Conservation (phyloP, 1,140 invertebrate genomes). For the Chironomus tepperi region DNA sequence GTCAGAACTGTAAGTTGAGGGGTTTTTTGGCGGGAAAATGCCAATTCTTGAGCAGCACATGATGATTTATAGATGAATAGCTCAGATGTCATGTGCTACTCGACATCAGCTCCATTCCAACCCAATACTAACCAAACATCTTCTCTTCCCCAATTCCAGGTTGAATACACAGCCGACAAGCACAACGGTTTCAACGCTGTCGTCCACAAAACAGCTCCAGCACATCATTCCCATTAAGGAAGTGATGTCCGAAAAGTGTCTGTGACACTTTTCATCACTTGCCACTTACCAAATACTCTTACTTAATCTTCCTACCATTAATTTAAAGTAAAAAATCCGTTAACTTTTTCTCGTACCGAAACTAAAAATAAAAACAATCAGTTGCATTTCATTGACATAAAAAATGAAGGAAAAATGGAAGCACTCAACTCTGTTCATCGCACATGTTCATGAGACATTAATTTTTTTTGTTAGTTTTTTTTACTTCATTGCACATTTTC, state of each 20-base stretch:
- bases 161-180: constrained; percentile 44
- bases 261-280: not conserved
- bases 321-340: not conserved
- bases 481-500: not conserved
- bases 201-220: constrained; percentile 52
- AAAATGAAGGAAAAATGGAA: not conserved
- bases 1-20: constrained; percentile 34
- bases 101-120: too few relatives aligned
- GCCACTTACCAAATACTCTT: not conserved
- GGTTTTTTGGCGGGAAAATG: too few relatives aligned
- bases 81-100: too few relatives aligned
- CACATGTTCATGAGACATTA: not conserved
- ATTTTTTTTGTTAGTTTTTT: not conserved
- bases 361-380: not conserved
- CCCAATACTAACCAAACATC: too few relatives aligned
- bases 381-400: not conserved
- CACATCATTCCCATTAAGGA: constrained; percentile 33
- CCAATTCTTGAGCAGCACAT: too few relatives aligned
- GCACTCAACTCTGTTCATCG: not conserved
- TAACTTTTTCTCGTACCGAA: too few relatives aligned
- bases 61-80: too few relatives aligned
- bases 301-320: not conserved
- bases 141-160: constrained; percentile 26
- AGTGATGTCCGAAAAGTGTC: not conserved
- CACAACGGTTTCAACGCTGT: constrained; percentile 51